These are phyloP conservation scores for Spisula subtruncata DNA, from an alignment of 2,888 invertebrate genomes.

Conservation along the genomic window DNA sequence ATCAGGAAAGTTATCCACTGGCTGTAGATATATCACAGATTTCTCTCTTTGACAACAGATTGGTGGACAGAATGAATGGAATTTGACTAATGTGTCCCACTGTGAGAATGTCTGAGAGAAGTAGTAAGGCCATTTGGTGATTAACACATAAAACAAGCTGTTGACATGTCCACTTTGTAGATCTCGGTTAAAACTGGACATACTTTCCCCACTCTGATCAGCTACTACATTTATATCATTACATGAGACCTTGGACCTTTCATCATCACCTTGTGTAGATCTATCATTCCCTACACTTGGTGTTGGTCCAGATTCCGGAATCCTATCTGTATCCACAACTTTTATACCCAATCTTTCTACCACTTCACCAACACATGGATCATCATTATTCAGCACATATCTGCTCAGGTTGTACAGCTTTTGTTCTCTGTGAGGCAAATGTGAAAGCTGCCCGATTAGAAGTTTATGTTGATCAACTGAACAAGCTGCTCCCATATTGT, in stretches of 20 bases:
- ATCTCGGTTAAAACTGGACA: background rate
- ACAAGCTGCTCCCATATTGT: constrained; percentile 38
- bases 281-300: background rate
- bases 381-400: constrained; percentile 54
- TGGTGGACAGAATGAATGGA: constrained; percentile 71
- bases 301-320: background rate
- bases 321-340: constrained; percentile 23
- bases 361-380: constrained; percentile 47
- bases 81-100: constrained; percentile 80
- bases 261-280: background rate
- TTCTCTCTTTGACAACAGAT: constrained; percentile 72
- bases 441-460: constrained; percentile 74
- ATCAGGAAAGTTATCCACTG: constrained; percentile 82
- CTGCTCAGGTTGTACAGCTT: constrained; percentile 70
- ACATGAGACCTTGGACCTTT: constrained; percentile 24
- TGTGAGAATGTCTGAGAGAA: constrained; percentile 80
- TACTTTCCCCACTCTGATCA: background rate
- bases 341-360: constrained; percentile 35
- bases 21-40: constrained; percentile 82
- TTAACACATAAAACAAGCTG: constrained; percentile 70
- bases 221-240: background rate
- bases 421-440: constrained; percentile 67
- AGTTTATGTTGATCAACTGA: constrained; percentile 45
- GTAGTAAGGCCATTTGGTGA: constrained; percentile 70
- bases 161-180: background rate